Percentiles rank a stretch among this genome's conserved stretches.
These are phyloP conservation scores for Protobothrops mucrosquamatus DNA, from an alignment of 2,113 vertebrate species.

Conservation along the genomic window DNA sequence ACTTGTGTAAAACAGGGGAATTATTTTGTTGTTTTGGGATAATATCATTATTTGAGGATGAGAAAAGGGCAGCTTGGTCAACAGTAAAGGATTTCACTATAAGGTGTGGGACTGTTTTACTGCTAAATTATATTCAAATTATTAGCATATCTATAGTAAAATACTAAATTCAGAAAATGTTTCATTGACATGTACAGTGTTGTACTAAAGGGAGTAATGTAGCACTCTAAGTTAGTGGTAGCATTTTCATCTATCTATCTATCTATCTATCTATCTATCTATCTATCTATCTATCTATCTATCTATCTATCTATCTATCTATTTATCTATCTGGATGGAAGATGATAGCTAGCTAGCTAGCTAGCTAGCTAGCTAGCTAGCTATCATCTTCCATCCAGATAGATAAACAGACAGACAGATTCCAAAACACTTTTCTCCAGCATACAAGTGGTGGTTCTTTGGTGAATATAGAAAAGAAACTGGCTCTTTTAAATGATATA, in stretches of 20 bases:
- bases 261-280: too few relatives aligned
- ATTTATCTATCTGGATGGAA: too few relatives aligned
- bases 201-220: background rate
- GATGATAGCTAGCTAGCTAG: too few relatives aligned
- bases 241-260: background rate
- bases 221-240: background rate
- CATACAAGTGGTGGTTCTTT: background rate
- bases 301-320: too few relatives aligned
- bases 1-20: background rate
- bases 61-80: background rate
- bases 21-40: background rate
- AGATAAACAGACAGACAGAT: background rate
- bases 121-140: background rate
- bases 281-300: too few relatives aligned
- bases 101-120: background rate
- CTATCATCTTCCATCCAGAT: background rate
- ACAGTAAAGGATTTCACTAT: background rate
- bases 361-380: background rate
- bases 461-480: background rate
- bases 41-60: background rate
- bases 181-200: background rate
- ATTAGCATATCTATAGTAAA: background rate
- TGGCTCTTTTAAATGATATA: background rate
- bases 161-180: background rate
- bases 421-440: background rate